Conservation (phyloP, 2,113 vertebrate genomes). For the Pteruthius melanotis region DNA sequence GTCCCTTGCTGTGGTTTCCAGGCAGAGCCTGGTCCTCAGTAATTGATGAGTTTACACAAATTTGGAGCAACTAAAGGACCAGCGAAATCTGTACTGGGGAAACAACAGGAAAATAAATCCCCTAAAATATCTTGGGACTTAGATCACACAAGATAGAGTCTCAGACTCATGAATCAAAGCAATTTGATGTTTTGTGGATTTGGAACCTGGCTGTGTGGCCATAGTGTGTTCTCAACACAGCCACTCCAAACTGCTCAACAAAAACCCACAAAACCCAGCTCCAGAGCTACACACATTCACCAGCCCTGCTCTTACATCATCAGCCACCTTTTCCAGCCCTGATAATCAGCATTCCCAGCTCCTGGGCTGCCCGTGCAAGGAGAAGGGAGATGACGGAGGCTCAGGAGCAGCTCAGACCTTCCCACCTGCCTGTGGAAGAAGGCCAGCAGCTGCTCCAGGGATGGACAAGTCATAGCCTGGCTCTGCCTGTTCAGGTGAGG, state of each 20-base stretch:
- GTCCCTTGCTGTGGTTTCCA: neutral
- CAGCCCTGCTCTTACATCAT: neutral
- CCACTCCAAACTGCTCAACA: neutral
- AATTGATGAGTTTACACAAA: fast-evolving
- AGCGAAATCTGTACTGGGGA: neutral
- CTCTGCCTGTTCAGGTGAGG: neutral
- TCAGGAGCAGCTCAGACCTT: neutral
- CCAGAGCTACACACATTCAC: neutral
- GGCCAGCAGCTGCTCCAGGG: neutral
- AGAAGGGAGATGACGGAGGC: neutral
- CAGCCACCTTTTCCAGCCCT: neutral
- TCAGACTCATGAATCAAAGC: fast-evolving
- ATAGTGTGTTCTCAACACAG: neutral
- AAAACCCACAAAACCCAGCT: neutral
- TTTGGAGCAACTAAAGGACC: neutral
- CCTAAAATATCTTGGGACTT: neutral
- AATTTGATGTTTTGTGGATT: neutral
- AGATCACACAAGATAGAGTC: neutral
- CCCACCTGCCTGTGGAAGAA: neutral
- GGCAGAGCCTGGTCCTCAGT: neutral
- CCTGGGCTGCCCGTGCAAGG: neutral
- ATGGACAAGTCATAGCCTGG: neutral
- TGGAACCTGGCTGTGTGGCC: neutral
- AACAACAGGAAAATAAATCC: neutral
- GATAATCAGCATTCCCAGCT: neutral